Base-by-base conservation (phyloP, 30 jellyfish, hydroid and myxozoan genomes). In the Hydractinia symbiolongicarpus region DNA sequence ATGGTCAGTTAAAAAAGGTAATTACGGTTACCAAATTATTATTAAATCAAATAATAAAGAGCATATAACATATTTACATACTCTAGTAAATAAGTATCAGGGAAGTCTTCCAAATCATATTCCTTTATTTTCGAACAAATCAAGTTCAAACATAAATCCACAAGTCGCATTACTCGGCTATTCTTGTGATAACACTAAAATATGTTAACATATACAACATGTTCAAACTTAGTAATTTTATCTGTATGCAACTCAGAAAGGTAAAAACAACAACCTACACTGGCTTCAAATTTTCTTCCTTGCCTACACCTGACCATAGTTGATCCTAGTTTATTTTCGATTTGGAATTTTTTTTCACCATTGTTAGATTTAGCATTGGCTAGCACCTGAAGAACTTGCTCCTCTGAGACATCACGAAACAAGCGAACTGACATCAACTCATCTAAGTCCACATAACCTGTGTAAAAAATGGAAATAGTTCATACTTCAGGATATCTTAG, bases 41-140 rank as follows among this genome's bases (percentile, higher is more conserved):
- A n/a, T n/a, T n/a, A n/a, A n/a, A n/a, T n/a, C n/a, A n/a, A n/a
- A n/a, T n/a, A n/a, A n/a, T n/a, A n/a, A n/a, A n/a, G n/a, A n/a
- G n/a, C n/a, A n/a, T n/a, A n/a, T n/a, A n/a, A n/a, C n/a, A n/a
- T n/a, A n/a, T n/a, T n/a, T n/a, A n/a, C 5, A 5, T 78, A 85
- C 94, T 76, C 79, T 56, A 85, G 77, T 49, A 85, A 54, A 67
- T 9, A 85, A 16, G 73, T 82, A 17, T 85, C 94, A 53, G 94
- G 94, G 61, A 85, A 85, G 51, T 85, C 79, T 61, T 85, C 94
- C 5, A 85, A 50, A 20, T 85, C 94, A 72, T 15, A 85, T 54
- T n/a, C 4, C 54, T 78, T 85, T 72, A 85, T 85, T 21, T 85
- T 71, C 9, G 71, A 57, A 54, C 87, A 49, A 55, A 85, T 82